These are phyloP conservation scores for Andrena hattorfiana DNA, from an alignment of 2,888 invertebrate species.

Conservation along the genomic window DNA sequence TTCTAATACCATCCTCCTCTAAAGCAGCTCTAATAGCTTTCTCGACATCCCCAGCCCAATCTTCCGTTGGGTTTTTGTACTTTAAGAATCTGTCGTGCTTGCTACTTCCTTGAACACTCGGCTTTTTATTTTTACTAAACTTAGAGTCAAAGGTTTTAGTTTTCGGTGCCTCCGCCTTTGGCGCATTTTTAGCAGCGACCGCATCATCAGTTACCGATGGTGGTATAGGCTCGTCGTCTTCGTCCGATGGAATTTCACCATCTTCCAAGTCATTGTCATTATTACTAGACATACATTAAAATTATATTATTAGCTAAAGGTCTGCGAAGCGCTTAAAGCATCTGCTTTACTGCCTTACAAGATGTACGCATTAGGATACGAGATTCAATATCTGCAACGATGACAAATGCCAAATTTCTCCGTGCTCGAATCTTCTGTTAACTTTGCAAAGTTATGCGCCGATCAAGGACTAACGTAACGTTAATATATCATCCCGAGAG, in stretches of 20 bases:
- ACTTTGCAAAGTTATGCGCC: not conserved
- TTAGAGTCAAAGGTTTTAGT: constrained; percentile 80
- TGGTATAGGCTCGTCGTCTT: constrained; percentile 85
- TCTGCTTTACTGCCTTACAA: constrained; percentile 1
- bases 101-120: constrained; percentile 68
- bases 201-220: constrained; percentile 81
- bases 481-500: not conserved
- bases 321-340: not conserved
- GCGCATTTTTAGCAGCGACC: constrained; percentile 82
- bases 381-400: constrained; percentile 43
- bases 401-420: constrained; percentile 40
- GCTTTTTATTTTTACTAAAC: constrained; percentile 79
- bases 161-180: constrained; percentile 81
- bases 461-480: not conserved
- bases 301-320: constrained; percentile 17
- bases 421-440: not conserved
- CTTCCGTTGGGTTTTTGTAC: constrained; percentile 87
- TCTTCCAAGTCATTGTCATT: constrained; percentile 91
- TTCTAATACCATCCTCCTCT: constrained; percentile 87
- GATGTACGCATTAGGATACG: not conserved
- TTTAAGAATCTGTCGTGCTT: constrained; percentile 85
- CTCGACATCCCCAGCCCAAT: constrained; percentile 92
- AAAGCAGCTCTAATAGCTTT: constrained; percentile 91
- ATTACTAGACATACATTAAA: constrained; percentile 58
- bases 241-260: constrained; percentile 93